Percentiles rank a stretch among this genome's conserved stretches.
Evolutionary conservation across 2,888 invertebrate genomes (phyloP).

Genomic region (Aleiodes leptofemur): DNA sequence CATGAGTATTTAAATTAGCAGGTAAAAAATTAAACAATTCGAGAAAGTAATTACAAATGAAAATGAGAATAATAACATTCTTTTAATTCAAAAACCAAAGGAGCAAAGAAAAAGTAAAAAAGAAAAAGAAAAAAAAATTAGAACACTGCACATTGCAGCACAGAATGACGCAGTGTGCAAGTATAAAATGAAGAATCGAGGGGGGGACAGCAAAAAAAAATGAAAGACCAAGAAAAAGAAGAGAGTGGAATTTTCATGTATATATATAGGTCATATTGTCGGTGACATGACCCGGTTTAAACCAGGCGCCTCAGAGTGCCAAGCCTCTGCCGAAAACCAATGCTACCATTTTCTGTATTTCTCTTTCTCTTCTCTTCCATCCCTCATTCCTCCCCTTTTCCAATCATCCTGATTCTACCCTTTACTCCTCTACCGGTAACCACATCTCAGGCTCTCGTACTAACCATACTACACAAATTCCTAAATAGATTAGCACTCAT

Average conservation of each 20-base stretch:
- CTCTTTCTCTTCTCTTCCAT: neutral
- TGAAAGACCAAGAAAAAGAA: constrained; percentile 48
- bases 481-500: constrained; percentile 49
- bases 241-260: constrained; percentile 53
- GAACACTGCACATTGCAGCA: constrained; percentile 31
- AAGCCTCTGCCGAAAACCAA: constrained; percentile 37
- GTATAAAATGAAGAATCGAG: constrained; percentile 28
- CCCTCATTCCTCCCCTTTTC: neutral
- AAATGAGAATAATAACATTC: neutral
- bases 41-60: constrained; percentile 45
- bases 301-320: constrained; percentile 40
- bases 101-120: constrained; percentile 16
- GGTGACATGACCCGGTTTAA: constrained; percentile 69
- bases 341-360: constrained; percentile 33
- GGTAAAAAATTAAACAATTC: neutral
- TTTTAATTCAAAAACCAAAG: neutral
- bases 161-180: constrained; percentile 26
- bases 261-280: constrained; percentile 71
- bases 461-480: constrained; percentile 42
- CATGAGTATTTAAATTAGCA: neutral
- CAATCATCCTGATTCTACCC: constrained; percentile 4
- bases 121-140: constrained; percentile 22
- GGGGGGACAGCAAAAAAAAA: constrained; percentile 45
- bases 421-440: constrained; percentile 2
- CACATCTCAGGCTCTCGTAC: constrained; percentile 1